Conservation (phyloP, 2,797 vertebrate species). For the Craterocephalus amniculus region DNA sequence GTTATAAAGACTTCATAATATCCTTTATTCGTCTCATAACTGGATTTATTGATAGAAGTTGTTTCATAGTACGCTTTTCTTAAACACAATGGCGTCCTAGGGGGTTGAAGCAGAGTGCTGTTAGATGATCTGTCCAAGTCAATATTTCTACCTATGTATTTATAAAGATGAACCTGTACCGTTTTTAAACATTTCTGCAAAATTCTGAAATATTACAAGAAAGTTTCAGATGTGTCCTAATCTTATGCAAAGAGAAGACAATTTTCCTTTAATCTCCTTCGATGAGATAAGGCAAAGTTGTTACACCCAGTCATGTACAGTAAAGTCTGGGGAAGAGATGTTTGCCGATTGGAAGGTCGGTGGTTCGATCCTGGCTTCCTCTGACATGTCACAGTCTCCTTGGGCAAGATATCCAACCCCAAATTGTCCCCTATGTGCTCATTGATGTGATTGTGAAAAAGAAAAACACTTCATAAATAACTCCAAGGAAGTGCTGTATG, state of each 20-base stretch:
- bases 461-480: constrained; percentile 9
- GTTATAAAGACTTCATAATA: background rate
- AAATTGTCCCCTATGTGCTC: too few relatives aligned
- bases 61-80: background rate
- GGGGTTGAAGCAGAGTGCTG: background rate
- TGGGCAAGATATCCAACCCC: too few relatives aligned
- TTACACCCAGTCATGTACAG: too few relatives aligned
- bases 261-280: background rate
- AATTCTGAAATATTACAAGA: background rate
- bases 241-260: background rate
- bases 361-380: too few relatives aligned
- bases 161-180: background rate
- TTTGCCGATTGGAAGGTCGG: too few relatives aligned
- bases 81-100: background rate
- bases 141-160: background rate
- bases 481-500: constrained; percentile 15
- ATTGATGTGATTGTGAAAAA: too few relatives aligned
- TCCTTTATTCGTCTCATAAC: background rate
- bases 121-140: background rate
- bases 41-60: background rate
- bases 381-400: too few relatives aligned
- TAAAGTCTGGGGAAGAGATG: background rate
- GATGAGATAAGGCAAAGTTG: too few relatives aligned
- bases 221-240: background rate
- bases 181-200: background rate